phyloP scores from a whole-genome alignment of 2,113 vertebrate genomes.

The Alexandromys fortis region DNA sequence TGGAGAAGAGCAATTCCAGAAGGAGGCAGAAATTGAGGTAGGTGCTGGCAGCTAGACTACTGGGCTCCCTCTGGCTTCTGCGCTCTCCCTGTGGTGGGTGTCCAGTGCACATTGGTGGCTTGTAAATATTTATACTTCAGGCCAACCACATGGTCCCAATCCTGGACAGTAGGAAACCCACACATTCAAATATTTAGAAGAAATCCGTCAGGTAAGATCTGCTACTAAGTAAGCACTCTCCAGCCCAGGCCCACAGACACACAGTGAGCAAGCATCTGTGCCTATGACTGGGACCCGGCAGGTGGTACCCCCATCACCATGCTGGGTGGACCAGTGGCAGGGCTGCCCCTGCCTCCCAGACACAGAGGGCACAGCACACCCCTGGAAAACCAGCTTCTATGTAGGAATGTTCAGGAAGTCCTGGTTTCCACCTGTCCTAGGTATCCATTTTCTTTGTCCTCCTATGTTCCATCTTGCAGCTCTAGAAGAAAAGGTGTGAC shows the following conservation, averaged over 20 bases:
- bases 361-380: not conserved
- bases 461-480: not conserved
- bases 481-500: not conserved
- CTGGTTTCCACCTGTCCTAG: not conserved
- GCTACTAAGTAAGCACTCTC: not conserved
- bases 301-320: not conserved
- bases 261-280: not conserved
- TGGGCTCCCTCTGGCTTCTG: not conserved
- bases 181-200: not conserved
- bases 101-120: not conserved
- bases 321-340: not conserved
- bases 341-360: not conserved
- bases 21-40: not conserved
- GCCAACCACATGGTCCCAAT: not conserved
- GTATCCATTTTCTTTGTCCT: not conserved
- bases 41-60: not conserved
- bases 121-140: not conserved
- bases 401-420: not conserved
- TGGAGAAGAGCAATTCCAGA: too few relatives aligned
- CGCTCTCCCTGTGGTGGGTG: not conserved
- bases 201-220: not conserved
- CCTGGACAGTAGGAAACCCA: not conserved
- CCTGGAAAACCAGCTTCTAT: too few relatives aligned
- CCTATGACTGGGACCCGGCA: not conserved
- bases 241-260: not conserved